Evolutionary conservation across 2,113 vertebrate genomes (phyloP), one percentile per base, ranked within the genome.

Genomic region (Bufo gargarizans): DNA sequence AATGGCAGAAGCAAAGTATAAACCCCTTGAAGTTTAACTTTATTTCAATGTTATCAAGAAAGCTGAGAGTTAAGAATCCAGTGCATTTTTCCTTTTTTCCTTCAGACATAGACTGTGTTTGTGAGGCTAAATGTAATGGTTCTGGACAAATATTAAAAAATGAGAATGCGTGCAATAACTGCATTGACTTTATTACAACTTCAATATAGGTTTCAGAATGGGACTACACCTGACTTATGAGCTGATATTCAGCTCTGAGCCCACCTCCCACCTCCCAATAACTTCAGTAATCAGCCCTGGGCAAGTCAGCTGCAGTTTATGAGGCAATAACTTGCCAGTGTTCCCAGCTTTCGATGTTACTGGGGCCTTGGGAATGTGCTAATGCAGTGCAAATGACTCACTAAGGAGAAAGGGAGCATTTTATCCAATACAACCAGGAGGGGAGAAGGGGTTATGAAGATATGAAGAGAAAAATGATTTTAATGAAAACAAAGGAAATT

Each of bases 241-340:
- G 87, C 72, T 56, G 81, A 88, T 88, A 84, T 84, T 55, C 14
- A 69, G 71, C 61, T 67, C 81, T 16, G 49, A 58, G 33, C 86
- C 87, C 72, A 65, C 71, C 80, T 82, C 86, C 78, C 79, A 82
- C 78, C 86, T 88, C 56, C 86, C 86, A 88, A 83, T 88, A 88
- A 88, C 71, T 83, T 77, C 45, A 65, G 59, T 83, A 84, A 84
- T 76, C 87, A 77, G 87, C 87, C 87, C 81, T 55, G 87, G 87
- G 87, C 87, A 50, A 88, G 87, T 88, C 87, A 88, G 87, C 87
- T 88, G 87, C 87, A 88, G 81, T 88, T 88, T 88, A 88, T 88
- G 81, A 88, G 81, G 87, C 87, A 88, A 88, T 88, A 88, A 88
- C 87, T 88, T 84, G 71, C 87, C 87, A 88, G 87, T 84, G 87